Conservation (phyloP, 1,140 invertebrate species). For the Drosophila saltans region DNA sequence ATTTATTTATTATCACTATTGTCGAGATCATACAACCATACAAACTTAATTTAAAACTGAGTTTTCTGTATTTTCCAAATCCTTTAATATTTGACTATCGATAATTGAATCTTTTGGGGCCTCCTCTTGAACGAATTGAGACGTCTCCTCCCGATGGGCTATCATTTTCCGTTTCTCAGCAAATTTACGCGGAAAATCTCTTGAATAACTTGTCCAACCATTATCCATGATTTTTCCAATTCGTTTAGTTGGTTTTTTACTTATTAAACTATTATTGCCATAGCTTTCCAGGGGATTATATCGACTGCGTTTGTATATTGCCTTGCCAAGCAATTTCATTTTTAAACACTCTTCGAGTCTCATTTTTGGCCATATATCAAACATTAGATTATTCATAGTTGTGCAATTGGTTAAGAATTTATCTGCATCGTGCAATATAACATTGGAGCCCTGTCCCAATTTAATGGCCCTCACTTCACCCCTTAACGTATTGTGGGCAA, state of each 20-base stretch:
- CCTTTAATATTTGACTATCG: neutral
- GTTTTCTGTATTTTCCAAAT: too few relatives aligned
- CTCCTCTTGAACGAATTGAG: neutral
- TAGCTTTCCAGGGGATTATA: slow-evolving; percentile 24
- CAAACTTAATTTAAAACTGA: too few relatives aligned
- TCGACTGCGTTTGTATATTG: neutral
- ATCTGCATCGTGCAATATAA: slow-evolving; percentile 24
- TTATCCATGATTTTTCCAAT: neutral
- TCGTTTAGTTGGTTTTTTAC: neutral
- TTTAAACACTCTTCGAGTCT: neutral
- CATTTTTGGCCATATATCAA: slow-evolving; percentile 33
- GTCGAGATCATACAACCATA: too few relatives aligned
- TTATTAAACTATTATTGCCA: slow-evolving; percentile 25
- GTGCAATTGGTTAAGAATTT: slow-evolving; percentile 39
- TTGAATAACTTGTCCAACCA: slow-evolving; percentile 4
- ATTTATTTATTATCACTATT: too few relatives aligned
- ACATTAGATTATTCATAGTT: slow-evolving; percentile 50
- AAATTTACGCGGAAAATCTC: neutral
- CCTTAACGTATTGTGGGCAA: neutral
- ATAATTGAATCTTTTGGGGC: neutral
- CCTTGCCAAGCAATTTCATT: neutral
- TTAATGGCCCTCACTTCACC: slow-evolving; percentile 15
- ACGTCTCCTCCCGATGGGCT: neutral
- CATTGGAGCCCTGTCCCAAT: slow-evolving; percentile 1
- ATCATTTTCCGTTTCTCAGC: neutral